Evolutionary conservation across 2,113 vertebrate genomes (phyloP).

Genomic region (Mola mola): DNA sequence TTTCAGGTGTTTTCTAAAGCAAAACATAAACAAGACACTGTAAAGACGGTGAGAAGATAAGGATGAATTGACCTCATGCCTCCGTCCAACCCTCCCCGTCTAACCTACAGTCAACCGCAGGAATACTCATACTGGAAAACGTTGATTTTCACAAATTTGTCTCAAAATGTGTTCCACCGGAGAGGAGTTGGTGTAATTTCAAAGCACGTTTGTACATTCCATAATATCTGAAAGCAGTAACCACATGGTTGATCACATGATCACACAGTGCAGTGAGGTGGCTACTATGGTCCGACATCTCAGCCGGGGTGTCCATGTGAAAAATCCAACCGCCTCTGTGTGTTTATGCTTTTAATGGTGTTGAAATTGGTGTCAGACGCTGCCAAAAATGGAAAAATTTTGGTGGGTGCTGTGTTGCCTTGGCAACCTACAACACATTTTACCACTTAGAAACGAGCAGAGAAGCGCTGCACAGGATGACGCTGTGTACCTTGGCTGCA

Average conservation of each 20-base stretch:
- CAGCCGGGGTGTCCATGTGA: not conserved
- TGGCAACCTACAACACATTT: conserved; percentile 41
- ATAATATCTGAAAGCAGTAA: conserved; percentile 25
- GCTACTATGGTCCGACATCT: conserved; percentile 3
- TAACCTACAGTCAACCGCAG: too few relatives aligned
- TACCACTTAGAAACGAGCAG: conserved; percentile 45
- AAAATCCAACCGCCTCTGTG: not conserved
- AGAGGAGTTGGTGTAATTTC: conserved; percentile 29
- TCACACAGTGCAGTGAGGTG: not conserved
- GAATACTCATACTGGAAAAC: too few relatives aligned
- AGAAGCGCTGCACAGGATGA: conserved; percentile 47
- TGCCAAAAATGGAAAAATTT: conserved; percentile 38
- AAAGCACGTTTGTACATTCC: conserved; percentile 41
- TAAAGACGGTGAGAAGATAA: too few relatives aligned
- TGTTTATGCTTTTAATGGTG: conserved; percentile 34
- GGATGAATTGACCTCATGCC: too few relatives aligned
- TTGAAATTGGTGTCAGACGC: conserved; percentile 30
- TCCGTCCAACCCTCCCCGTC: too few relatives aligned
- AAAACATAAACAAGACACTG: too few relatives aligned
- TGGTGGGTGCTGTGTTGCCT: conserved; percentile 37
- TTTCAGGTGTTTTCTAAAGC: too few relatives aligned
- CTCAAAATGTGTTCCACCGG: conserved; percentile 20
- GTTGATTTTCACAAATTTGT: conserved; percentile 31
- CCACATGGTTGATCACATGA: conserved; percentile 32
- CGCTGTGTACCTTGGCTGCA: conserved; percentile 33